Base-by-base conservation (phyloP, 2,113 vertebrate genomes). In the Gallinago media region DNA sequence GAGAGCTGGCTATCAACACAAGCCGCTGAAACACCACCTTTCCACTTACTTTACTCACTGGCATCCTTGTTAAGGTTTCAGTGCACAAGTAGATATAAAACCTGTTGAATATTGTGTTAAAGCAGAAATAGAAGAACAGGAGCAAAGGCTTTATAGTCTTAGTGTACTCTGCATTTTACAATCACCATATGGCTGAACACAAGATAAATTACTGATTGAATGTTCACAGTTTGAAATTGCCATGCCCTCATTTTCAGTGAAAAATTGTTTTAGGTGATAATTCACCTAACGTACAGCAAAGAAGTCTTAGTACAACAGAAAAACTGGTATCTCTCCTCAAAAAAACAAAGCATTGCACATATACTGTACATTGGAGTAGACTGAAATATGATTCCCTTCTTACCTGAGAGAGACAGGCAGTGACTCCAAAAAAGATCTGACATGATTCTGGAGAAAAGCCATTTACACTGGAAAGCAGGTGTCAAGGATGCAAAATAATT, bases 391-490 rank as follows among this genome's bases (percentile, higher is more conserved):
- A 11, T 63, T 87, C 47, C 63, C 26, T 87, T 94, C 98, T 96
- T 98, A 99, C 99, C 98, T 98, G 98, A 89, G 99, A 99, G 49
- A 99, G 98, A 98, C 99, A 99, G 71, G 98, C 99, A 49, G 98
- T 99, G 59, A 99, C 97, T 71, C 99, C 99, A 97, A 99, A 99
- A 96, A 99, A 99, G 49, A 99, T 97, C 97, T 99, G 99, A 63
- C 99, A 99, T 0, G 99, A 99, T 88, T 99, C 99, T 77, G 99
- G 99, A 80, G 99, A 99, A 96, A 99, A 99, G 25, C 99, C 99
- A 76, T 98, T 99, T 12, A 99, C 99, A 80, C 99, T 99, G 98
- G 76, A 75, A 89, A 42, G 70, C 32, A 15, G 14, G 36, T 47
- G 98, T 99, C 98, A 99, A 97, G 98, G 98, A 97, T 46, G 92